These are phyloP conservation scores for Hyles euphorbiae DNA, from an alignment of 1,140 invertebrate species.

Conservation along the genomic window DNA sequence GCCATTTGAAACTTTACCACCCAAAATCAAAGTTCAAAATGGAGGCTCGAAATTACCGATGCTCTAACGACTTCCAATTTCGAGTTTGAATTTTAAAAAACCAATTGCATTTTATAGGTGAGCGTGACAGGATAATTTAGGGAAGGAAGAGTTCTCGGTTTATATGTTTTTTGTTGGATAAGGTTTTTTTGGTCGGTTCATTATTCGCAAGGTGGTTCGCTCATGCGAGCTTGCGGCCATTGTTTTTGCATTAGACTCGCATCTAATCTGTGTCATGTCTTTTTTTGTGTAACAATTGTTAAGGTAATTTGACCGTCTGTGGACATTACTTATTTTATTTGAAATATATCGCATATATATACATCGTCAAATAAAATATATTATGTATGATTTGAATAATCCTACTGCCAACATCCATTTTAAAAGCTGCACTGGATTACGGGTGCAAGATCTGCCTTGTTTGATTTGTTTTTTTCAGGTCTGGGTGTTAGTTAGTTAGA, in stretches of 20 bases:
- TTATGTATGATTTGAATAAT: too few species aligned
- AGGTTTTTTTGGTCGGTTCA: slow-evolving; percentile 32
- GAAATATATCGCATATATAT: too few species aligned
- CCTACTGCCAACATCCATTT: too few species aligned
- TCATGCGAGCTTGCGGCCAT: slow-evolving; percentile 43
- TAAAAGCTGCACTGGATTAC: too few species aligned
- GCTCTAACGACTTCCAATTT: slow-evolving; percentile 66
- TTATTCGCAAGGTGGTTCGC: slow-evolving; percentile 29
- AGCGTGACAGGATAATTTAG: slow-evolving; percentile 73
- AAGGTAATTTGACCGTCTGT: slow-evolving; percentile 14
- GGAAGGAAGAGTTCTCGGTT: slow-evolving; percentile 47
- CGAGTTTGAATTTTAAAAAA: slow-evolving; percentile 50
- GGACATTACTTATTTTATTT: too few species aligned
- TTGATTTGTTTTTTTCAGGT: too few species aligned
- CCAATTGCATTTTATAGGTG: slow-evolving; percentile 73
- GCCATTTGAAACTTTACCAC: too few species aligned
- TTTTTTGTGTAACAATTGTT: slow-evolving; percentile 45
- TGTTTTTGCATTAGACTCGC: slow-evolving; percentile 31
- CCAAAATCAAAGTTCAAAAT: too few species aligned
- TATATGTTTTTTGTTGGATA: slow-evolving; percentile 4
- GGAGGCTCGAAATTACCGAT: background rate
- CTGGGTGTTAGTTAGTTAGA: too few species aligned
- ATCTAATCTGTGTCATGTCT: slow-evolving; percentile 17
- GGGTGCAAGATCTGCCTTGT: too few species aligned
- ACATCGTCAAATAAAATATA: too few species aligned